A percentile compares a stretch with the other conserved stretches of the same genome.
Evolutionary conservation across 2,797 vertebrate species (phyloP).

Genomic region (Varecia variegata): DNA sequence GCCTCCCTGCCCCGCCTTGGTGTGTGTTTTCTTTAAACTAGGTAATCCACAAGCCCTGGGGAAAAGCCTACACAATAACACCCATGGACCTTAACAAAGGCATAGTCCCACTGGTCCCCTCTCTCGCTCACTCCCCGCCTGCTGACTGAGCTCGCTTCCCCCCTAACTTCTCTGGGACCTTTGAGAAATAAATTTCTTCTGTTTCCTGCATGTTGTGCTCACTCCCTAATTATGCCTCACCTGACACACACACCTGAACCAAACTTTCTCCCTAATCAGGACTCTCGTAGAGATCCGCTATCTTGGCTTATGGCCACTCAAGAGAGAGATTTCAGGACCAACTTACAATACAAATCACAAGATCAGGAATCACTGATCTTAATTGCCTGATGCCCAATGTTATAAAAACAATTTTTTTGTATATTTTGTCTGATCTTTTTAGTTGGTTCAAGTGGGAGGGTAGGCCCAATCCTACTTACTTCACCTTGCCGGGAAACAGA

Average conservation of each 20-base stretch:
- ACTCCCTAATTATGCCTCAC: neutral
- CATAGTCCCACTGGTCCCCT: neutral
- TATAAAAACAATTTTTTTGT: neutral
- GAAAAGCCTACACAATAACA: neutral
- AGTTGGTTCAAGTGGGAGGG: neutral
- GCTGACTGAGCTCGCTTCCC: rapidly evolving
- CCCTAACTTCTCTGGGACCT: neutral
- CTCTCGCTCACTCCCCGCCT: neutral
- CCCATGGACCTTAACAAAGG: neutral
- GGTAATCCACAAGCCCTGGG: neutral
- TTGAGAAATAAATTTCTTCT: too few relatives aligned
- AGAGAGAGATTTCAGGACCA: neutral
- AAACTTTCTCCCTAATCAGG: neutral
- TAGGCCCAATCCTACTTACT: neutral
- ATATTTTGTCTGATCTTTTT: neutral
- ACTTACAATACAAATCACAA: neutral
- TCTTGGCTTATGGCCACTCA: neutral
- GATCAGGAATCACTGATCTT: neutral
- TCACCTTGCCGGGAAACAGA: neutral
- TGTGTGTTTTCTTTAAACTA: neutral
- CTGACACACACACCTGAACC: neutral
- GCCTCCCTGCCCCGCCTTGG: neutral
- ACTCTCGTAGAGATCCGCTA: neutral
- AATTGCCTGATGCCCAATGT: neutral
- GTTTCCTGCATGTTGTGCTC: neutral